Base-by-base conservation (phyloP, 2,797 vertebrate genomes). In the Crocodylus rhombifer region DNA sequence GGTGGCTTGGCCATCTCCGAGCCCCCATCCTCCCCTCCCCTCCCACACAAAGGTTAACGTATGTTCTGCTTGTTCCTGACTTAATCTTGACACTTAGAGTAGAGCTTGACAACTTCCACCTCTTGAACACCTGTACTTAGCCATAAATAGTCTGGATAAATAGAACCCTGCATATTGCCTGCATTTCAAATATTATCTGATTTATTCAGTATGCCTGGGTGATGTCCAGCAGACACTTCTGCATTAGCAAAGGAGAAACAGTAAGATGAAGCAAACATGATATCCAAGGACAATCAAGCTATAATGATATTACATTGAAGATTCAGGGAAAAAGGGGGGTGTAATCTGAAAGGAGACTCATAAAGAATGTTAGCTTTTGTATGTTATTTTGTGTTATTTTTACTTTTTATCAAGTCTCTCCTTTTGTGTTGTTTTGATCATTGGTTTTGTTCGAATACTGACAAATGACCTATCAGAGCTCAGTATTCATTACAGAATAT, bases 311-410 rank as follows among this genome's bases (percentile, higher is more conserved):
- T 80, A 63, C 74, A 93, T 33, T 77, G 58, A 95, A 63, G 36
- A 93, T 92, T 91, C 88, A 96, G 77, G 83, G 96, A 89, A 95
- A 96, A 91, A 95, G 94, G 90, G 92, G 93, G 96, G 87, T 87
- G 16, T 86, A 77, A 84, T 94, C 76, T 91, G 86, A 93, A 71
- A 86, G 95, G 79, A 94, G 80, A 94, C 65, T 80, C 73, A n/a
- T 65, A 82, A 23, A 89, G 23, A 75, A 88, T 71, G 92, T 83
- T 2, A 82, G 21, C 80, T 85, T 5, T 6, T 91, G 25, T n/a
- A 86, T 78, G n/a, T 56, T 82, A 30, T 85, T 92, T 82, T 86
- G 71, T 61, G 73, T 93, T 78, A 36, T 80, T 92, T 89, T 87
- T 94, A 80, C 30, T 62, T 84, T 88, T 95, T 94, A 84, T 92